Base-by-base conservation (phyloP, 2,888 invertebrate species). In the Caenorhabditis zanzibari region DNA sequence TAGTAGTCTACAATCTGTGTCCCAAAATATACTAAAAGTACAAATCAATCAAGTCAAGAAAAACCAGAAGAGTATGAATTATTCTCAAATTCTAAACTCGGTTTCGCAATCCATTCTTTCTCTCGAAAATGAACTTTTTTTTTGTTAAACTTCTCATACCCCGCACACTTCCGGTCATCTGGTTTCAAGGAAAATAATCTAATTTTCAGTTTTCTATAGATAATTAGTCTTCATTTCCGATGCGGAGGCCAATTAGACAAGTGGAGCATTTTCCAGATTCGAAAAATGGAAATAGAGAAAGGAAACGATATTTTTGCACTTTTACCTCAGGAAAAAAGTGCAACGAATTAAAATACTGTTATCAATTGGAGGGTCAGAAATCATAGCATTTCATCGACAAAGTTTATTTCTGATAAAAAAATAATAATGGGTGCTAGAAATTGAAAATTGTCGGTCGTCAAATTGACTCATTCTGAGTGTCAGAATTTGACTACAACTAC, bases 131-230 rank as follows among this genome's bases (percentile, higher is more conserved):
- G 49, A n/a, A 44, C 24, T 24, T 24, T 41, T 61, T 61, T 41
- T 24, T 19, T 38, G 35, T 24, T 35, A 41, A 35, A 38, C 16
- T 44, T 41, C 16, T 44, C 24, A 22, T 28, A 49, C 38, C 44
- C 63, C 64, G 24, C 64, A 74, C 26, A 56, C 44, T 64, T 74
- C 74, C 74, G 74, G 64, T 64, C 56, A 63, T 74, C 28, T 38
- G 22, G 10, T 28, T 63, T 28, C 32, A 44, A 32, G 71, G 58
- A 47, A 16, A 61, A 28, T 28, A 56, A 19, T 26, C 41, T 41
- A 2, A 58, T 26, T 71, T 58, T 54, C 58, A 59, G 71, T 22
- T 26, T 22, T n/a, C 54, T 14, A 44, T 24, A 56, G 63, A 74
- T 74, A 74, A 74, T 74, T 64, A 56, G 22, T 4, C 47, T 28